Base-by-base conservation (phyloP, 2,888 invertebrate genomes). In the Thymelicus acteon region DNA sequence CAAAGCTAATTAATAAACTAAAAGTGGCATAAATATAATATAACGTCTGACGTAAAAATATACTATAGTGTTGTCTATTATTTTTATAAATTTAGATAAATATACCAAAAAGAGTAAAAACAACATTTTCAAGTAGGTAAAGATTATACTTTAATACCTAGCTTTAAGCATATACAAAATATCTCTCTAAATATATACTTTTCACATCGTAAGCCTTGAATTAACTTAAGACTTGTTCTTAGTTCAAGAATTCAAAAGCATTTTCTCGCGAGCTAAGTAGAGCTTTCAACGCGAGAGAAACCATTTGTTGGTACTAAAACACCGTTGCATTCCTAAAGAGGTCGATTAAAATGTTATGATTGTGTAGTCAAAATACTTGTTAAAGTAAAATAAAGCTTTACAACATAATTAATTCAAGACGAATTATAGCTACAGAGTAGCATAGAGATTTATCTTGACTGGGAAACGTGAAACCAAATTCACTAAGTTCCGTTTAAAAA, bases 251-350 rank as follows among this genome's bases (percentile, higher is more conserved):
- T 70, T 70, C 40, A 60, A 62, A 68, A 70, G 60, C 69, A 65
- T 70, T 70, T 70, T 70, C 70, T 64, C 60, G 60, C 70, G 60
- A 70, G 64, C 60, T 70, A 52, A 60, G 52, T 54, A 54, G 60
- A 60, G 71, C 65, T 71, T 65, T 71, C 58, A 60, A 64, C 64
- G 70, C 60, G 60, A 44, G 48, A 64, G 60, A 65, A 71, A 71
- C 44, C 54, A 60, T 71, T 71, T 61, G 65, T 65, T 71, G 64
- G 19, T 64, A 54, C 64, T 64, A 40, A 60, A 64, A 54, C 64
- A 61, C 47, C 54, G 52, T 52, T 60, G 65, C 47, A 66, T 71
- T 65, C 60, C 40, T 52, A 61, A 54, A 44, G 60, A 70, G 60
- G 19, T 60, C 7, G 24, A 60, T 48, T 64, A 15, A 64, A 64